Evolutionary conservation across 2,113 vertebrate species (phyloP).

Genomic region (Crotalus horridus): DNA sequence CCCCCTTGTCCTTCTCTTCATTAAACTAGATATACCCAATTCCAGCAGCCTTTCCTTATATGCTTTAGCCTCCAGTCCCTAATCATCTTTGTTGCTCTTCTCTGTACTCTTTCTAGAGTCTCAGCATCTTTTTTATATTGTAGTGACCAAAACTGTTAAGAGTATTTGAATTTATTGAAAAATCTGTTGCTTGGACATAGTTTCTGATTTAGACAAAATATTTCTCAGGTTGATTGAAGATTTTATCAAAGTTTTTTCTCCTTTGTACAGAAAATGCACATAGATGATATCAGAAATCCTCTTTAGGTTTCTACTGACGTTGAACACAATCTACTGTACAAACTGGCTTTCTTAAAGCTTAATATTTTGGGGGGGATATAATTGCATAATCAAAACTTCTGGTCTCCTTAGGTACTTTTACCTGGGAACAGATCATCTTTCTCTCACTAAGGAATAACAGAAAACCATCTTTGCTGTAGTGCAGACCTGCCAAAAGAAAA

Average conservation of each 20-base stretch:
- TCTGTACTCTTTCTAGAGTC: too few species aligned
- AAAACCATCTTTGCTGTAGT: not conserved
- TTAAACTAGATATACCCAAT: too few species aligned
- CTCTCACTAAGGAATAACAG: not conserved
- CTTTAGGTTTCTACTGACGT: not conserved
- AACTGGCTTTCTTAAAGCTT: not conserved
- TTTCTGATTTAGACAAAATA: not conserved
- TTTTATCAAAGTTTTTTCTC: not conserved
- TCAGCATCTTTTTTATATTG: too few species aligned
- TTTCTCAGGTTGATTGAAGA: not conserved
- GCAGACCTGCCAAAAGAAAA: not conserved
- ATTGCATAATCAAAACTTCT: not conserved
- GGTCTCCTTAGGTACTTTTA: not conserved
- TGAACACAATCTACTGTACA: not conserved
- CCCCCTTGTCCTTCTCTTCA: too few species aligned
- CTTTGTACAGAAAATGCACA: not conserved
- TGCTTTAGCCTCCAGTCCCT: too few species aligned
- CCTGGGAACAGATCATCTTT: not conserved
- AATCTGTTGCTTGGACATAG: not conserved
- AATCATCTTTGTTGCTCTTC: too few species aligned
- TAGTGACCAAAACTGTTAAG: too few species aligned
- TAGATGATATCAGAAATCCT: not conserved
- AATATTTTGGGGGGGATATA: too few species aligned
- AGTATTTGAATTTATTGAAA: not conserved
- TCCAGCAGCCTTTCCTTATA: too few species aligned